Evolutionary conservation across 2,113 vertebrate species (phyloP), one percentile per base, ranked within the genome.

Genomic region (Boulengeromyrus knoepffleri): DNA sequence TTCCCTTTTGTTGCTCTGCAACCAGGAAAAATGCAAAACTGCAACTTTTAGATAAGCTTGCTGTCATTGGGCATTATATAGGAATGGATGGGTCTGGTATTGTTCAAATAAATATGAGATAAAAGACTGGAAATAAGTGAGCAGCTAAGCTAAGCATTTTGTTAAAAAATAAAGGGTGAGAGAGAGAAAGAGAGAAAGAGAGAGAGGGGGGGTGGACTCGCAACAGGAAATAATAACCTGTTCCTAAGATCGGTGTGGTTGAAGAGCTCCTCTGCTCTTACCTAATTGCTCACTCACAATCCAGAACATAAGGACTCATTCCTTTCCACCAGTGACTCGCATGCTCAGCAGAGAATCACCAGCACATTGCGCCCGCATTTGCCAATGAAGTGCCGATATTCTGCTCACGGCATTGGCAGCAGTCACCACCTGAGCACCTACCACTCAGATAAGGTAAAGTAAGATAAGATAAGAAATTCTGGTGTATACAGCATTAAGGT

Each of bases 1-100:
- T 77, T 39, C 94, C 94, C 93, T 94, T 93, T 94, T 85, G 83
- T 70, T 85, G 83, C n/a, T 80, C 74, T 10, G 5, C 74, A 85
- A 46, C 83, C 24, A 85, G 83, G 83, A 47, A 85, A 70, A 85
- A 85, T 85, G 83, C 83, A 85, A 85, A 85, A 85, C 83, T 85
- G 83, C 83, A 85, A 47, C 42, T 85, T 85, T 85, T 85, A 85
- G 83, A 85, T 85, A 85, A 85, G 42, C 83, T 47, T 47, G 83
- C 83, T 85, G 42, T 85, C 83, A 85, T 47, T 47, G 83, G 83
- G 45, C 45, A 85, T 85, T 85, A 85, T 85, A 85, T 45, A 45
- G 19, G 39, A 85, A 46, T 85, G 83, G 83, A 85, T 85, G 83
- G 42, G 83, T 80, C 74, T 80, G 31, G 74, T 85, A 47, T 85